Conservation (phyloP, 2,888 invertebrate genomes). For the Conus canariensis region DNA sequence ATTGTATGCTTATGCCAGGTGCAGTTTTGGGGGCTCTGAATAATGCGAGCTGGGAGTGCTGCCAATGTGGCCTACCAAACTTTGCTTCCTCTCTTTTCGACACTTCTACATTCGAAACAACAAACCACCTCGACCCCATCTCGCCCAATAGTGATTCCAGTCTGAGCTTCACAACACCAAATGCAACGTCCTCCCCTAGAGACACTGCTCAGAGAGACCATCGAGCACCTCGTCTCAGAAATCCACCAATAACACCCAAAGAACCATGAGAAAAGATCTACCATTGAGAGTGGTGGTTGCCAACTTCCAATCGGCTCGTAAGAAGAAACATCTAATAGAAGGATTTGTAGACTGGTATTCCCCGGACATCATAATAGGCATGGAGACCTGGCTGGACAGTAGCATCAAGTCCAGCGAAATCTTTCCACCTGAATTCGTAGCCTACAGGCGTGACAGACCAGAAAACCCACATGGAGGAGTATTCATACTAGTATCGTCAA, state of each 20-base stretch:
- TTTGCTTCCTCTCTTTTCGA: background rate
- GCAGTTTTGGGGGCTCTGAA: background rate
- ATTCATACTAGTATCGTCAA: too few relatives aligned
- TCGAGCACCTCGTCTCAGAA: conserved; percentile 6
- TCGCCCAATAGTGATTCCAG: background rate
- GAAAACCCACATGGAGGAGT: too few relatives aligned
- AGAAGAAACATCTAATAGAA: too few relatives aligned
- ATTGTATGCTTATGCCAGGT: background rate
- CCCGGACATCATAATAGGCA: too few relatives aligned
- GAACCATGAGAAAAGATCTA: background rate
- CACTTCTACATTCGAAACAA: background rate
- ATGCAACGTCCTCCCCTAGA: conserved; percentile 1
- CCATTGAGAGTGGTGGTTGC: too few relatives aligned
- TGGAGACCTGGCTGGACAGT: too few relatives aligned
- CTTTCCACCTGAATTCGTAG: too few relatives aligned
- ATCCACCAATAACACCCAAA: background rate
- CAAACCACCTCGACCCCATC: background rate
- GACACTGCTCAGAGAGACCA: background rate
- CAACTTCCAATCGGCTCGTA: too few relatives aligned
- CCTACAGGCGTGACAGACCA: too few relatives aligned
- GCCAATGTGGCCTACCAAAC: background rate
- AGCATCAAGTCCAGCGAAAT: too few relatives aligned
- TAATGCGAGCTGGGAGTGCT: background rate
- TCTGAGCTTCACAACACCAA: background rate
- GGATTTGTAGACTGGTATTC: too few relatives aligned